Evolutionary conservation across 2,113 vertebrate species (phyloP).

Genomic region (Paradoxurus hermaphroditus): DNA sequence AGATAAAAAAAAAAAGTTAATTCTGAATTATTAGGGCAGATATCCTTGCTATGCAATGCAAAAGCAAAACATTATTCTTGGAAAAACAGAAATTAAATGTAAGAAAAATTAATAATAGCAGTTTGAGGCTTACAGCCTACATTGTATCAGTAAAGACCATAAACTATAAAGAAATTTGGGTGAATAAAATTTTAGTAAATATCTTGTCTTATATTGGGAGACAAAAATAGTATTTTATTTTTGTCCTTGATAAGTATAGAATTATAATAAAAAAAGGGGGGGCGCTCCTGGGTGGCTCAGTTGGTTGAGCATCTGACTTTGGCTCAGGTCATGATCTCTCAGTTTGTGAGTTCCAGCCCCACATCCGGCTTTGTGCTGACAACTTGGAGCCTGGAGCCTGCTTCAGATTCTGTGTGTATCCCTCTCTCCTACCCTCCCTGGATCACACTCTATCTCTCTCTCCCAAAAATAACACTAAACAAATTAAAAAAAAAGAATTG

Average conservation of each 20-base stretch:
- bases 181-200: not conserved
- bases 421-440: too few species aligned
- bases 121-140: not conserved
- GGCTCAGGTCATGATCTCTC: too few species aligned
- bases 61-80: not conserved
- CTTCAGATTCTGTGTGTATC: too few species aligned
- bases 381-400: too few species aligned
- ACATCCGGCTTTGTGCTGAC: too few species aligned
- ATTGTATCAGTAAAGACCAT: not conserved
- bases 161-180: not conserved
- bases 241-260: not conserved
- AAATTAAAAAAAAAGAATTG: too few species aligned
- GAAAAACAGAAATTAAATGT: not conserved
- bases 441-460: too few species aligned
- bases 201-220: not conserved
- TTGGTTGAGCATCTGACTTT: too few species aligned
- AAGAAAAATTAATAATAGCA: not conserved
- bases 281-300: too few species aligned
- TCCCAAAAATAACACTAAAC: too few species aligned
- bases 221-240: not conserved
- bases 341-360: too few species aligned
- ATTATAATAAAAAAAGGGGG: not conserved
- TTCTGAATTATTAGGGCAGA: not conserved
- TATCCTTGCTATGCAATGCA: not conserved
- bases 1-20: not conserved